Evolutionary conservation across 2,888 invertebrate genomes (phyloP), one percentile per base, ranked within the genome.

Genomic region (Polyommatus iphigenia): DNA sequence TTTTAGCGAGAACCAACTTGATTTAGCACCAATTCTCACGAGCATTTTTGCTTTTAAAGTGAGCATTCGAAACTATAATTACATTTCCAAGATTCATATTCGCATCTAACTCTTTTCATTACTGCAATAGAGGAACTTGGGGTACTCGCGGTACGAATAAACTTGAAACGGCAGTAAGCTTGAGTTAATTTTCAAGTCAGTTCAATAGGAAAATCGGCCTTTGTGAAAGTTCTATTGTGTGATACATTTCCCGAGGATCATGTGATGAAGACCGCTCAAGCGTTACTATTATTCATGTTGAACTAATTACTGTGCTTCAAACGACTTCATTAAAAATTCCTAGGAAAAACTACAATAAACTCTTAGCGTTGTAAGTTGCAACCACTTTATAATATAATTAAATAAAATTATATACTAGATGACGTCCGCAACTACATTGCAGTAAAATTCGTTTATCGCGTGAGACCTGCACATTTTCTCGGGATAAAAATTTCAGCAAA

Each of bases 91-190:
- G 29, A 67, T 67, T 67, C 29, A 67, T 67, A 67, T 67, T 67
- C 67, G 67, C 29, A 29, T 67, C 90, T 89, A 87, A 88, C 92
- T 92, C 89, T 93, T 93, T 90, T 87, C 86, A 87, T 89, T 91
- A 88, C 87, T 90, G 91, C 92, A 91, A 92, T 93, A 92, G 91
- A 91, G 88, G 91, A 92, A 92, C 91, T 92, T 92, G 54, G 13
- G 75, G 29, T 32, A 54, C 29, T 75, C 50, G 91, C 85, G 91
- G 91, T 91, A 90, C 54, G 90, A 89, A 83, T 84, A 80, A 81
- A 73, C 80, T 79, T 80, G 82, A 82, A 82, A 80, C 77, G 79
- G 80, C 79, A 78, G 77, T 79, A 78, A 79, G 81, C 80, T 82
- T 83, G 83, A 85, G 85, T 83, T 87, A 87, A 89, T 88, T 89